Evolutionary conservation across 2,888 invertebrate genomes (phyloP).

Genomic region (Ochropacha duplaris): DNA sequence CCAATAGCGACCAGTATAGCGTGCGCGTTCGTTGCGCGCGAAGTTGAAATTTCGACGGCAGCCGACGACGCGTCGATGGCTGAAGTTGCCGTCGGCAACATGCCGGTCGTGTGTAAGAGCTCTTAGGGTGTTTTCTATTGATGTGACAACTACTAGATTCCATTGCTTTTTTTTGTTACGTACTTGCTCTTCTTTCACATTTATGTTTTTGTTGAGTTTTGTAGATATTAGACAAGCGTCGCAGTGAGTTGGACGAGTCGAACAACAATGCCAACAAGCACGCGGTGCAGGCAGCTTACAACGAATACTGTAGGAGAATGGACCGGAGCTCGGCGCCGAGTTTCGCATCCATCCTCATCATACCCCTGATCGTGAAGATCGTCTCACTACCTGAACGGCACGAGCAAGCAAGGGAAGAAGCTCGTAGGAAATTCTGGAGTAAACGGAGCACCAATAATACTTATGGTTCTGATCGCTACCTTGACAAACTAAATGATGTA

Average conservation of each 20-base stretch:
- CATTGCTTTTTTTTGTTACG: too few species aligned
- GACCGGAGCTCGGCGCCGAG: constrained; percentile 7
- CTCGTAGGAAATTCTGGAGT: not conserved
- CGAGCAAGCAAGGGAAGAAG: not conserved
- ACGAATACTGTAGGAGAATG: constrained; percentile 21
- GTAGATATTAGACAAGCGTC: constrained; percentile 18
- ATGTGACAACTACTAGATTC: too few species aligned
- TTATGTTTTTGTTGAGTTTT: constrained; percentile 1
- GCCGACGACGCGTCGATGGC: too few species aligned
- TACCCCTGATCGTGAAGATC: not conserved
- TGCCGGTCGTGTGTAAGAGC: too few species aligned
- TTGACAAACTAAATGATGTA: not conserved
- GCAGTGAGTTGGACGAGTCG: constrained; percentile 3
- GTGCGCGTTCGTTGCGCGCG: too few species aligned
- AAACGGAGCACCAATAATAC: not conserved
- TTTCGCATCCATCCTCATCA: not conserved
- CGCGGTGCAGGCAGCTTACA: constrained; percentile 22
- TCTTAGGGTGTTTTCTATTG: too few species aligned
- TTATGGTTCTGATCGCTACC: not conserved
- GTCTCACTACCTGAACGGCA: not conserved
- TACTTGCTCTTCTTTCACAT: too few species aligned
- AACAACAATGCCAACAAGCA: constrained; percentile 23
- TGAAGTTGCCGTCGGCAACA: too few species aligned
- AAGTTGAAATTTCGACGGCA: too few species aligned
- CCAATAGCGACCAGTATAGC: too few species aligned